phyloP scores from a whole-genome alignment of 1,140 invertebrate species.

The Temnothorax curvispinosus region DNA sequence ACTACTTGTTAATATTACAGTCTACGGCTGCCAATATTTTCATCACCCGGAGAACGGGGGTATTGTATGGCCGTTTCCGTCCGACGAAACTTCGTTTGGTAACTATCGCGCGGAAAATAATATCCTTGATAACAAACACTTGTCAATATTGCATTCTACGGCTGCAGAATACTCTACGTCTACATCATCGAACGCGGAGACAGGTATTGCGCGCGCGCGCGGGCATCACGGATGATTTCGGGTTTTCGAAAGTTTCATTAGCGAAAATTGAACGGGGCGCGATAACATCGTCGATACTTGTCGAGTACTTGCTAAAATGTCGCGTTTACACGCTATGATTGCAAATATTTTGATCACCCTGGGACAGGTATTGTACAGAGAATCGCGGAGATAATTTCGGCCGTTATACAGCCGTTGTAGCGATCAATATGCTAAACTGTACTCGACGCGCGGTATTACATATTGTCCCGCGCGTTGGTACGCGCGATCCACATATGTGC shows the following conservation, averaged over 20 bases:
- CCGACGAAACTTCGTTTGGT: not conserved
- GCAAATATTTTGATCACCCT: slow-evolving; percentile 53
- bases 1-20: slow-evolving; percentile 46
- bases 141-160: slow-evolving; percentile 22
- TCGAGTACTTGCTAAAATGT: slow-evolving; percentile 37
- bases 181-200: not conserved
- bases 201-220: not conserved
- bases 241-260: slow-evolving; percentile 43
- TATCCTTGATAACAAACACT: slow-evolving; percentile 14
- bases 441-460: slow-evolving; percentile 41
- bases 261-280: slow-evolving; percentile 15
- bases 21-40: slow-evolving; percentile 45
- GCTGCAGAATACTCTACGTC: not conserved
- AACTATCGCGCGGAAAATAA: slow-evolving; percentile 40
- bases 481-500: slow-evolving; percentile 39
- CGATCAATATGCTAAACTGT: slow-evolving; percentile 62
- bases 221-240: slow-evolving; percentile 14
- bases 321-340: slow-evolving; percentile 9
- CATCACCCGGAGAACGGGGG: slow-evolving; percentile 7
- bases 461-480: slow-evolving; percentile 47
- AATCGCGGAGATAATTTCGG: slow-evolving; percentile 50
- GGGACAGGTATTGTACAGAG: slow-evolving; percentile 23
- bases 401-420: slow-evolving; percentile 40
- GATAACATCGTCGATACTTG: slow-evolving; percentile 29
- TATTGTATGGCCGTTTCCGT: slow-evolving; percentile 21